phyloP scores from a whole-genome alignment of 1,140 invertebrate species.

The Aphelenchoides fujianensis region DNA sequence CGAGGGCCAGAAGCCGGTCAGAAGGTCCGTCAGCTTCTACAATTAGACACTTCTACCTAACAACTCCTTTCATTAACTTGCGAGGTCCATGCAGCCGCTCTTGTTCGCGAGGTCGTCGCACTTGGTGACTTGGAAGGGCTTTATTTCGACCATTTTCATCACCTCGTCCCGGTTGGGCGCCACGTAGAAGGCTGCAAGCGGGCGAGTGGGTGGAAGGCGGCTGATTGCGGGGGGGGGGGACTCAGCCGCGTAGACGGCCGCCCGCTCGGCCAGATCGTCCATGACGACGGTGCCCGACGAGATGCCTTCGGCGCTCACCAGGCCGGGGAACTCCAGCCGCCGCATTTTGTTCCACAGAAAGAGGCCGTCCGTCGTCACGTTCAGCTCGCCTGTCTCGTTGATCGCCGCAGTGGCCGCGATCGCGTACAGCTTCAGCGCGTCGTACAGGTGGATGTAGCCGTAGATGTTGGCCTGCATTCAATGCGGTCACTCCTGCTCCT shows the following conservation, averaged over 20 bases:
- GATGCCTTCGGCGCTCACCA: conserved; percentile 32
- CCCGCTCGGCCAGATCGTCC: conserved; percentile 55
- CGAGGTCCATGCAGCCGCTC: conserved; percentile 57
- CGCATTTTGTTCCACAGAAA: conserved; percentile 55
- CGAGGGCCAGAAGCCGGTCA: conserved; percentile 60
- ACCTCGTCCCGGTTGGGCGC: conserved; percentile 57
- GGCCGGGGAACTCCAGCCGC: conserved; percentile 42
- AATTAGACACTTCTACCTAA: background rate
- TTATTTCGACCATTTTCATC: conserved; percentile 58
- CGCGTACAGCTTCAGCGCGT: conserved; percentile 52
- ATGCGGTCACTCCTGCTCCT: conserved; percentile 8
- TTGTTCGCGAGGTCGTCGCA: conserved; percentile 55
- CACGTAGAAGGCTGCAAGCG: conserved; percentile 55
- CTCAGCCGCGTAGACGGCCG: conserved; percentile 51
- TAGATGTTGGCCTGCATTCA: conserved; percentile 46
- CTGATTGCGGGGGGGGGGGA: too few relatives aligned
- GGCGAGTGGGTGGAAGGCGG: too few relatives aligned
- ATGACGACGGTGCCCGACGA: conserved; percentile 54
- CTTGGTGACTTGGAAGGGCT: conserved; percentile 42
- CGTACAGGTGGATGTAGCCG: conserved; percentile 55
- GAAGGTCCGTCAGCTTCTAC: conserved; percentile 42
- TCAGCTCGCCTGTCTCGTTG: conserved; percentile 44
- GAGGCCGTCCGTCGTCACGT: conserved; percentile 39
- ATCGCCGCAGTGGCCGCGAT: conserved; percentile 31
- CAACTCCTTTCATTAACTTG: too few relatives aligned